phyloP scores from a whole-genome alignment of 2,113 vertebrate species.

The Arothron firmamentum region DNA sequence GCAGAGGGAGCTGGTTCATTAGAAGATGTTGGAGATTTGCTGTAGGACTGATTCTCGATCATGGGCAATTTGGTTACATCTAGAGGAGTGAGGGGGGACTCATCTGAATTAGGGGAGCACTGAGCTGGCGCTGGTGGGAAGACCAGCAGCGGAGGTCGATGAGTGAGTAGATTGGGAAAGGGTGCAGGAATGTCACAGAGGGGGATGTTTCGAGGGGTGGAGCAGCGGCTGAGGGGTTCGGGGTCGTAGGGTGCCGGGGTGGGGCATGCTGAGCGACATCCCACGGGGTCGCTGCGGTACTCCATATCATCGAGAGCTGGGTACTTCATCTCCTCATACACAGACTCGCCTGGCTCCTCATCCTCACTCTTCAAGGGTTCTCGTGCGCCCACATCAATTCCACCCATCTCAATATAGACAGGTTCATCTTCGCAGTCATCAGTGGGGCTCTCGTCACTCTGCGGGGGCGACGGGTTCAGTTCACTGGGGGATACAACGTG shows the following conservation, averaged over 20 bases:
- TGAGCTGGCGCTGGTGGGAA: constrained; percentile 94
- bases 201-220: constrained; percentile 83
- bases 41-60: constrained; percentile 88
- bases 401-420: constrained; percentile 99
- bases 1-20: constrained; percentile 74
- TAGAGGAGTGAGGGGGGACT: constrained; percentile 94
- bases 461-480: constrained; percentile 77
- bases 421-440: constrained; percentile 90
- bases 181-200: constrained; percentile 95
- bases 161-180: constrained; percentile 95
- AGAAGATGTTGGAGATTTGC: constrained; percentile 86
- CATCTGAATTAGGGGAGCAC: constrained; percentile 95
- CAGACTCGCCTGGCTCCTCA: constrained; percentile 91
- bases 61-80: constrained; percentile 90
- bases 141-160: constrained; percentile 92
- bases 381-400: constrained; percentile 76
- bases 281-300: constrained; percentile 81
- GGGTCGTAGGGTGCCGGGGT: constrained; percentile 90
- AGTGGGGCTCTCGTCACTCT: constrained; percentile 72
- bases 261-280: constrained; percentile 88
- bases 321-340: constrained; percentile 99
- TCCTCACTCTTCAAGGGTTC: constrained; percentile 71
- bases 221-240: constrained; percentile 81
- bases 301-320: constrained; percentile 88
- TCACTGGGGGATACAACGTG: constrained; percentile 63